Evolutionary conservation across 2,888 invertebrate genomes (phyloP).

Genomic region (Melangyna quadrimaculata): DNA sequence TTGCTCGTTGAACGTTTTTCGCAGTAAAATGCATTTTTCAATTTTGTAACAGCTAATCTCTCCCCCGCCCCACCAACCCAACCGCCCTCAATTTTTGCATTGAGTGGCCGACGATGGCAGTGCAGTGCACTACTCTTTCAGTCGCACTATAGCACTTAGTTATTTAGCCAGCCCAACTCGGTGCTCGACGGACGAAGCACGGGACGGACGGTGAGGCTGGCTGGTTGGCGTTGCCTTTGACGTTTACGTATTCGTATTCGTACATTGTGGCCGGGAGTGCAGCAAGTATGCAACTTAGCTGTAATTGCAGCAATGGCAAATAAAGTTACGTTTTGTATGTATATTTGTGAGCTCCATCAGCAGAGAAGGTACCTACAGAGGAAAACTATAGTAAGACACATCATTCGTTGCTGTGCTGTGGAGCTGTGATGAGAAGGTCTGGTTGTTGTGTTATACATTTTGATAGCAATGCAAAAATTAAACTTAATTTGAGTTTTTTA

Average conservation of each 20-base stretch:
- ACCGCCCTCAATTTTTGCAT: neutral
- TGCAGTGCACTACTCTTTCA: neutral
- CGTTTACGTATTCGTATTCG: constrained; percentile 23
- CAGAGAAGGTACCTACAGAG: constrained; percentile 33
- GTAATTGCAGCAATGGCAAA: constrained; percentile 59
- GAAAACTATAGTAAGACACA: neutral
- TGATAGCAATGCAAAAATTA: neutral
- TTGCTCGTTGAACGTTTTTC: constrained; percentile 50
- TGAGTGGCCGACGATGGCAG: neutral
- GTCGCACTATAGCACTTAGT: neutral
- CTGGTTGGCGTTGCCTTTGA: neutral
- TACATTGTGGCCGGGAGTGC: constrained; percentile 54
- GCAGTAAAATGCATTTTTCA: constrained; percentile 70
- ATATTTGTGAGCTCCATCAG: constrained; percentile 12
- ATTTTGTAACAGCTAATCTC: constrained; percentile 50
- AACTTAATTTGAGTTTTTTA: neutral
- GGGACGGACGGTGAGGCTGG: too few species aligned
- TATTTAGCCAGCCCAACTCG: neutral
- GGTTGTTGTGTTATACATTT: neutral
- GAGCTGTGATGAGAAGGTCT: neutral
- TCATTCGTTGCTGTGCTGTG: neutral
- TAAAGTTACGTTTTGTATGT: constrained; percentile 54
- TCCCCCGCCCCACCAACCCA: neutral
- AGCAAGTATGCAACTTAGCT: constrained; percentile 49
- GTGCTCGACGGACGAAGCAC: too few species aligned